Percentiles rank a stretch among this genome's conserved stretches.
These are phyloP conservation scores for Hirudo medicinalis DNA, from an alignment of 1,140 invertebrate species.

Conservation along the genomic window DNA sequence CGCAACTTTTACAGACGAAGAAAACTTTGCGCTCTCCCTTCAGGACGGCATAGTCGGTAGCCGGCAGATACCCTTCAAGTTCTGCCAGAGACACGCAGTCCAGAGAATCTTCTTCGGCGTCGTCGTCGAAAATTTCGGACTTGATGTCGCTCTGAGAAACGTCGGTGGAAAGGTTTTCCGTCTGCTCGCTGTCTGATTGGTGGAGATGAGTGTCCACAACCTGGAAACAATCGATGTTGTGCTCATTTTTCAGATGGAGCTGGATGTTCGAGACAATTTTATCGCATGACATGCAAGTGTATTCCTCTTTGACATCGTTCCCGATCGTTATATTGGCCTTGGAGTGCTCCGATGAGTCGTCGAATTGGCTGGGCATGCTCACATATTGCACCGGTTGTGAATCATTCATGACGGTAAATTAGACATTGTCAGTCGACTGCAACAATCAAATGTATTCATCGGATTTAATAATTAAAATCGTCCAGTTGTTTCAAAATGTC, in stretches of 20 bases:
- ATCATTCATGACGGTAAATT: no score
- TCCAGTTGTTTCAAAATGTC: no score
- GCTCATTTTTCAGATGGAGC: background rate
- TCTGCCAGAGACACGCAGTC: background rate
- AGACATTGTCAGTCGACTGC: no score
- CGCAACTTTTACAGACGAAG: background rate
- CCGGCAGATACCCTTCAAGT: background rate
- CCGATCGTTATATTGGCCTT: no score
- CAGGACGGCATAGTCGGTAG: background rate
- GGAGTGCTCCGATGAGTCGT: no score
- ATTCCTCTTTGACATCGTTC: background rate
- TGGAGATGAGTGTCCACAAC: background rate
- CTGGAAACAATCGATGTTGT: background rate
- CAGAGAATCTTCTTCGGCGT: no score
- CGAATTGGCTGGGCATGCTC: no score
- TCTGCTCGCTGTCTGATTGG: background rate
- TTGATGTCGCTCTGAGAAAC: background rate
- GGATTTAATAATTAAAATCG: no score
- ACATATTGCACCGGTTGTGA: no score
- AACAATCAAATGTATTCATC: no score
- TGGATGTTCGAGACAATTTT: constrained; percentile 1
- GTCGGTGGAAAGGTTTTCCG: background rate
- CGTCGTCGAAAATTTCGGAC: no score
- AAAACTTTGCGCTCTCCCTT: no score
- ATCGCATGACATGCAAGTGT: constrained; percentile 4